A percentile compares a stretch with the other conserved stretches of the same genome.
Evolutionary conservation across 1,140 invertebrate species (phyloP).

Genomic region (Brachionus rubens): DNA sequence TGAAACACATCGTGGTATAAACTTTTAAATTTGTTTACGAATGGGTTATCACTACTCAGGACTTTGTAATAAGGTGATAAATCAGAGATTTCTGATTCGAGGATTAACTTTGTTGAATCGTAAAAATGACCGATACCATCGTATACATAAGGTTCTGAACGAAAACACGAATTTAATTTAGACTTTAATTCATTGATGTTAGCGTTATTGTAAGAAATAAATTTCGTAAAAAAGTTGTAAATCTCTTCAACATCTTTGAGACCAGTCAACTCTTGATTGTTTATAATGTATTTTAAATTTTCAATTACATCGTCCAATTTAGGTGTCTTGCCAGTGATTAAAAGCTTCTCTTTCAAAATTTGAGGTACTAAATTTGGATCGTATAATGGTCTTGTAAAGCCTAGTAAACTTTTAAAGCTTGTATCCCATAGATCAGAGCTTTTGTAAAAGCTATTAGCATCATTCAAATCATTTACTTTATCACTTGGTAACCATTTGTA

Average conservation of each 20-base stretch:
- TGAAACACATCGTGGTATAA: background rate
- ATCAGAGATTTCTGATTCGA: background rate
- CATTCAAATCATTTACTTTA: background rate
- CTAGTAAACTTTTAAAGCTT: background rate
- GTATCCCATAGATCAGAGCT: conserved; percentile 2
- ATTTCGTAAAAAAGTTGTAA: conserved; percentile 3
- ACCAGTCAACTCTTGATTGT: background rate
- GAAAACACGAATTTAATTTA: background rate
- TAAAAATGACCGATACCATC: background rate
- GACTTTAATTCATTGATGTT: background rate
- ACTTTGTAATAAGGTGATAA: background rate
- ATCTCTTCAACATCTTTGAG: background rate
- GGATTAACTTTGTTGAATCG: background rate
- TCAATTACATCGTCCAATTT: background rate
- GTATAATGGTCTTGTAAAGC: background rate
- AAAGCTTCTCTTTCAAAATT: background rate
- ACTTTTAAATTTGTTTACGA: background rate
- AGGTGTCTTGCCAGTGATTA: background rate
- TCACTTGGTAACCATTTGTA: background rate
- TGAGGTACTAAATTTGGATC: background rate
- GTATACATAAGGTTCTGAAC: background rate
- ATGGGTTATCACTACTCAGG: background rate
- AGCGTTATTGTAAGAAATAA: background rate
- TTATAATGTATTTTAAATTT: background rate
- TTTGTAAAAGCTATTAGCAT: conserved; percentile 11